Evolutionary conservation across 2,888 invertebrate genomes (phyloP).

Genomic region (Scrobipalpa atriplicella): DNA sequence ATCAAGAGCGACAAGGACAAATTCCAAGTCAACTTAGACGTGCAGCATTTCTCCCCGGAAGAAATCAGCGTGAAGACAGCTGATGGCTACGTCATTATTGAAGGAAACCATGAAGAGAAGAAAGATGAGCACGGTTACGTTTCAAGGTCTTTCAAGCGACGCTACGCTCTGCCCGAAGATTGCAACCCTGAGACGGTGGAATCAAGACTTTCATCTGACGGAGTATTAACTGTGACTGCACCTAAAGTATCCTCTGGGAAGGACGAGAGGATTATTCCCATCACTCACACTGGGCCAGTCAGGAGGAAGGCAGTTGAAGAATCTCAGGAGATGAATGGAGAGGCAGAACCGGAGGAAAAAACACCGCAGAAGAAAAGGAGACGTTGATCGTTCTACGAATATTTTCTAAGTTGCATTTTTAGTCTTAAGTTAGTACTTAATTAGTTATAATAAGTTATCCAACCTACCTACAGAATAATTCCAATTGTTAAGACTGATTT

Average conservation of each 20-base stretch:
- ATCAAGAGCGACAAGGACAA: conserved; percentile 81
- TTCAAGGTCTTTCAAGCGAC: conserved; percentile 88
- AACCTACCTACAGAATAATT: neutral
- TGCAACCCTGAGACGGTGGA: conserved; percentile 87
- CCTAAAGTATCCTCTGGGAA: conserved; percentile 63
- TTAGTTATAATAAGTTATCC: neutral
- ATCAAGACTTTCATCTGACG: conserved; percentile 89
- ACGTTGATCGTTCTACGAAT: conserved; percentile 44
- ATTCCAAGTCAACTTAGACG: conserved; percentile 88
- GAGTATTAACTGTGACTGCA: conserved; percentile 87
- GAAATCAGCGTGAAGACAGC: conserved; percentile 90
- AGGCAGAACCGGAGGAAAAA: conserved; percentile 35
- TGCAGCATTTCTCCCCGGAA: conserved; percentile 89
- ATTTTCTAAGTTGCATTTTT: neutral
- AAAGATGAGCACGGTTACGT: conserved; percentile 89
- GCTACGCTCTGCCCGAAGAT: conserved; percentile 88
- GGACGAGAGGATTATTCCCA: conserved; percentile 81
- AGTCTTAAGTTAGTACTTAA: neutral
- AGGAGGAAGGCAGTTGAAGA: conserved; percentile 67
- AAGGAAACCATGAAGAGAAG: conserved; percentile 91
- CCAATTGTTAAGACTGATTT: conserved; percentile 12
- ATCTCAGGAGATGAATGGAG: conserved; percentile 42
- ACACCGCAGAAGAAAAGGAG: conserved; percentile 67
- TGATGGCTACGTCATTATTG: conserved; percentile 86
- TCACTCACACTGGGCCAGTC: conserved; percentile 84